Base-by-base conservation (phyloP, 2,888 invertebrate species). In the Frankliniella fusca region DNA sequence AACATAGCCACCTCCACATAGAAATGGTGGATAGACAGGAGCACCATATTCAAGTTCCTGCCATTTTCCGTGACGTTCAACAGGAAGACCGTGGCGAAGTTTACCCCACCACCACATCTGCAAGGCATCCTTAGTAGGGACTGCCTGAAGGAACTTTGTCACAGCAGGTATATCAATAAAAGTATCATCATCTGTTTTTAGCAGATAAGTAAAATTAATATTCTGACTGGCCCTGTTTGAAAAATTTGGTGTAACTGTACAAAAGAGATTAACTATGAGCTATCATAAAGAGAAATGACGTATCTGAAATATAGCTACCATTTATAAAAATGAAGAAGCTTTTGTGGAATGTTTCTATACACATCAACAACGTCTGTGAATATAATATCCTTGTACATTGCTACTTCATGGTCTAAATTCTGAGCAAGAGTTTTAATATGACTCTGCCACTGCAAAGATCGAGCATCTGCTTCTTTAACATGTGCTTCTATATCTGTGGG, bases 171-270 rank as follows among this genome's bases (percentile, higher is more conserved):
- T 82, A 83, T 86, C 85, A 20, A 86, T 61, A 81, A 85, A 86
- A n/a, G 85, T 84, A 82, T 86, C 86, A 83, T 86, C 86, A 84
- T 86, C 86, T 1, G 86, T 85, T 83, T 86, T 86, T 82, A 86
- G 80, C 0, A 86, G 23, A 65, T 84, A 86, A 18, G 83, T 65
- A 65, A 84, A 86, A 0, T 84, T 80, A 12, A 83, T 61, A 9
- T 84, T 82, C 15, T 81, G 82, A 49, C 81, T 54, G 49, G 83
- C 84, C 86, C 85, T 85, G 83, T 76, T 83, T 84, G 79, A 65
- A 28, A 82, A 49, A 83, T 5, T 76, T 65, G 27, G 27, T 76
- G 15, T 28, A n/a, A 9, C 54, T 49, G 20, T 9, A 23, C 38
- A n/a, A 27, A 61, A 54, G n/a, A 54, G 10, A 54, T 2, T 11